These are phyloP conservation scores for Oncopodura yosiiana DNA, from an alignment of 1,140 invertebrate genomes.

Conservation along the genomic window DNA sequence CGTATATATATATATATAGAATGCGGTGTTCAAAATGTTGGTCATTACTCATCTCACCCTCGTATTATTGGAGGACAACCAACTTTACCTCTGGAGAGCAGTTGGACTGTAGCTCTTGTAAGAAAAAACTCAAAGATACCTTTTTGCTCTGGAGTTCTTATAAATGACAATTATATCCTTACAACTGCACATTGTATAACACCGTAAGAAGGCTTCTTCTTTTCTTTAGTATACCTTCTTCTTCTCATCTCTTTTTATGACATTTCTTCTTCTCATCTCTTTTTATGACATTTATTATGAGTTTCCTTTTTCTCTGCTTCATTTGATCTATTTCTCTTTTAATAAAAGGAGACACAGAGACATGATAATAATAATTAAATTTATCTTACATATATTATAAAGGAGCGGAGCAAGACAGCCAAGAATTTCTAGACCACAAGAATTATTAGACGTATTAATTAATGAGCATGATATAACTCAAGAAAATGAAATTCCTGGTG, in stretches of 20 bases:
- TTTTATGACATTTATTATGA: no score
- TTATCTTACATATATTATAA: no score
- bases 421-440: no score
- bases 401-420: no score
- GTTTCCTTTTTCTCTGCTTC: no score
- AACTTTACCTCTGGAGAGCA: conserved; percentile 21
- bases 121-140: conserved; percentile 21
- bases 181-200: conserved; percentile 46
- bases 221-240: no score
- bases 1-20: conserved; percentile 13
- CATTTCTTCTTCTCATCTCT: no score
- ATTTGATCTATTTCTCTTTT: no score
- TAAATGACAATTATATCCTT: conserved; percentile 41
- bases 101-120: conserved; percentile 29
- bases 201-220: no score
- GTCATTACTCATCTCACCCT: not conserved
- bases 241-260: no score
- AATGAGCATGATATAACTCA: conserved; percentile 30
- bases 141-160: conserved; percentile 43
- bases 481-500: conserved; percentile 8
- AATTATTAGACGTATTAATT: conserved; percentile 26
- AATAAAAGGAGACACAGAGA: no score
- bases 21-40: conserved; percentile 22
- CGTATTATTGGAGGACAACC: conserved; percentile 27
- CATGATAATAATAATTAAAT: no score